Evolutionary conservation across 2,797 vertebrate genomes (phyloP), one percentile per base, ranked within the genome.

Genomic region (Decapterus maruadsi): DNA sequence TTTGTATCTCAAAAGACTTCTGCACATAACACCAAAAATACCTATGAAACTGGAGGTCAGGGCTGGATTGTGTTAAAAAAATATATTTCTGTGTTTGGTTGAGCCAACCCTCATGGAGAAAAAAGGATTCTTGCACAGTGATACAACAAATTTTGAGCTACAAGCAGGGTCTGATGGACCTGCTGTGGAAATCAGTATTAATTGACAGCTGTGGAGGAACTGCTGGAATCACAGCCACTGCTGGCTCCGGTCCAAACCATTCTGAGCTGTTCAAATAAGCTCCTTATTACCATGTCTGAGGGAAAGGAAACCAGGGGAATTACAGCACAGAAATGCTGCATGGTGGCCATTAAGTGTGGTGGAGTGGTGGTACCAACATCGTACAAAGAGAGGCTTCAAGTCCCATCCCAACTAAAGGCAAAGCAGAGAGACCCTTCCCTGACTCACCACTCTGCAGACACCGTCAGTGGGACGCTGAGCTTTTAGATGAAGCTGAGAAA

Each of bases 251-350:
- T 64, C 72, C 72, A 73, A 78, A 73, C 48, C 45, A 36, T 48
- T 78, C 50, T 42, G 34, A 59, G 77, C 81, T 34, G 71, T 38
- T 81, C 68, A 80, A 76, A 80, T 74, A 72, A 84, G 76, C 77
- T 78, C 42, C 78, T 77, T 74, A 76, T 84, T 76, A 65, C 77
- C 66, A 72, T 63, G 74, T 78, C 58, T 51, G 58, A 61, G 40
- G 63, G 57, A 61, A 55, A 48, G 34, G 20, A 64, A 48, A 68
- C 31, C 60, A 1, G 17, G 46, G 75, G 78, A 58, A 55, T 38
- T 62, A 61, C 29, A 2, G 58, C 43, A 20, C 6, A 29, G 67
- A 38, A 62, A 62, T 34, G 22, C 50, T 51, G 53, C n/a, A 45
- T 0, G 57, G 53, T 43, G 58, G 64, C 36, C 60, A 36, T 62